Base-by-base conservation (phyloP, 1,140 invertebrate species). In the Cylas formicarius region DNA sequence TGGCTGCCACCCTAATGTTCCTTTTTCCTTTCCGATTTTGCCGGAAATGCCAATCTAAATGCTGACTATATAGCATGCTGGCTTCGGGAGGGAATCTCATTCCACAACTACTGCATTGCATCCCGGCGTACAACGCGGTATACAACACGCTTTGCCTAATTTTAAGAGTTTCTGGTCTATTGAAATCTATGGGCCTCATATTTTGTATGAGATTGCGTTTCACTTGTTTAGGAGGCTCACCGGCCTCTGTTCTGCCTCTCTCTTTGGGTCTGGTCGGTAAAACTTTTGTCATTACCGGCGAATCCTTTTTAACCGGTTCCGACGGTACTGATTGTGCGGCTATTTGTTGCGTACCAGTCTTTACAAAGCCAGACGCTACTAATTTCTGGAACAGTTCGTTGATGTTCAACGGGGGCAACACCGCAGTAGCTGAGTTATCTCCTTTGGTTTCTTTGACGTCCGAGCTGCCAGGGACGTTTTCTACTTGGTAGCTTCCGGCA, bases 21-120 rank as follows among this genome's bases (percentile, higher is more conserved):
- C 91, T 87, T 44, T 88, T 81, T 56, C 91, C 90, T 28, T 82
- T 72, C 7, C 90, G 71, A 67, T 97, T 97, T 65, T 91, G 86
- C 7, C 92, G 71, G 68, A 97, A 97, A 71, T 97, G 94, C 93
- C 94, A 97, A 68, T 97, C 92, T 19, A 97, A 73, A 70, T 97
- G 94, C 62, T 91, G 86, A 48, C 86, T 86, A 62, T 97, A 89
- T 38, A 82, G 78, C 19, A 88, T 84, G 1, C 86, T 90, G 56
- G 89, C 81, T 62, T 90, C 85, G 0, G 86, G 80, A 8, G 84
- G 81, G 65, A 96, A 97, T 26, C 94, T 73, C 18, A 87, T 78
- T 11, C 92, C 92, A 70, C 93, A 97, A 16, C 90, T 90, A 41
- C 86, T 85, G 68, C 94, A 97, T 65, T 96, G 93, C 71, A 94